A percentile compares a stretch with the other conserved stretches of the same genome.
These are phyloP conservation scores for Leucoma salicis DNA, from an alignment of 2,888 invertebrate species.

Conservation along the genomic window DNA sequence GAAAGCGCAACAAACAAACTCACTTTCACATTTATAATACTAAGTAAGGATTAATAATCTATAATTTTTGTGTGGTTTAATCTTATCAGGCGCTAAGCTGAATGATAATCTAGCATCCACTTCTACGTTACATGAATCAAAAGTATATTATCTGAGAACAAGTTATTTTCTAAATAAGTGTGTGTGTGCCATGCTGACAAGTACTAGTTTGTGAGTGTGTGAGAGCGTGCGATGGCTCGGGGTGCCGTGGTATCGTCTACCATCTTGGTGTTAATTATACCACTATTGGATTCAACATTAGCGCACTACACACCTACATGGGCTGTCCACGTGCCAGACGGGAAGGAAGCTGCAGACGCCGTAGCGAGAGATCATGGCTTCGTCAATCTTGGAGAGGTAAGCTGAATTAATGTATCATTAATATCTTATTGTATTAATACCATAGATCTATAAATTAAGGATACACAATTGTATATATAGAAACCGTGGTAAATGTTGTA, in stretches of 20 bases:
- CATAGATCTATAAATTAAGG: too few relatives aligned
- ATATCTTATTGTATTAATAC: not conserved
- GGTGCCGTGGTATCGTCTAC: constrained; percentile 54
- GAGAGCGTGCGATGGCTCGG: constrained; percentile 67
- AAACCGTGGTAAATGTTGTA: too few relatives aligned
- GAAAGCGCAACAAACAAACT: too few relatives aligned
- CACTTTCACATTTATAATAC: too few relatives aligned
- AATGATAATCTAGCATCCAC: constrained; percentile 30
- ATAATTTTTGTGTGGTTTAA: too few relatives aligned
- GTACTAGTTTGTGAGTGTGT: constrained; percentile 74
- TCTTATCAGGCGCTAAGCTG: constrained; percentile 14
- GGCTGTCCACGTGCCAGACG: constrained; percentile 91
- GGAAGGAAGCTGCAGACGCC: constrained; percentile 85
- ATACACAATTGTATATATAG: too few relatives aligned
- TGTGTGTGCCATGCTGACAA: constrained; percentile 76
- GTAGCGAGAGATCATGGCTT: constrained; percentile 93
- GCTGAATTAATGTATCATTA: constrained; percentile 39
- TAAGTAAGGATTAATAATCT: too few relatives aligned
- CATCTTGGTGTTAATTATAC: constrained; percentile 56
- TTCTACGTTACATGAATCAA: constrained; percentile 30
- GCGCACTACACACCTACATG: constrained; percentile 90
- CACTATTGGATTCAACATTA: constrained; percentile 46
- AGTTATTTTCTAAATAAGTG: constrained; percentile 35
- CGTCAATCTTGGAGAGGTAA: constrained; percentile 92
- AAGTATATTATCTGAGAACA: constrained; percentile 23